A percentile compares a stretch with the other conserved stretches of the same genome.
These are phyloP conservation scores for Gryllus longicercus DNA, from an alignment of 2,888 invertebrate genomes.

Conservation along the genomic window DNA sequence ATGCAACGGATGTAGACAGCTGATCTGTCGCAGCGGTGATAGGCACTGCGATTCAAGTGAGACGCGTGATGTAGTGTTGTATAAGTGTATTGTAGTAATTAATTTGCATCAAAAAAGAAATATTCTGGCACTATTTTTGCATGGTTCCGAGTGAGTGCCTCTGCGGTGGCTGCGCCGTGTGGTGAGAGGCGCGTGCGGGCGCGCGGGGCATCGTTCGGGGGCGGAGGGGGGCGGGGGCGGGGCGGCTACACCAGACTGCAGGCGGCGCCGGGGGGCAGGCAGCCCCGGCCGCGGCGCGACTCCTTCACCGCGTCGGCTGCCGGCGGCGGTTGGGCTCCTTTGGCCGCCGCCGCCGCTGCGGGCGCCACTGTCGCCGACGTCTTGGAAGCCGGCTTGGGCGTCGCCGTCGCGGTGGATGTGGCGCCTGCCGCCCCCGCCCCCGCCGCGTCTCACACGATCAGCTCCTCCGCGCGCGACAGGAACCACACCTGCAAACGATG, in stretches of 20 bases:
- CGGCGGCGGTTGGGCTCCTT: neutral
- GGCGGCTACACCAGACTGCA: neutral
- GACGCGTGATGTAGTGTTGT: too few species aligned
- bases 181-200: too few species aligned
- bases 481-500: constrained; percentile 78
- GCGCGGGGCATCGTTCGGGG: neutral
- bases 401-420: neutral
- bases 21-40: too few species aligned
- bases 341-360: neutral
- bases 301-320: neutral
- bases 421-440: neutral
- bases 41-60: too few species aligned
- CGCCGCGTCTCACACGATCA: constrained; percentile 9
- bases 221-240: neutral
- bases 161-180: too few species aligned
- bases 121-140: too few species aligned
- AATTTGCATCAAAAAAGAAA: too few species aligned
- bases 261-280: constrained; percentile 1
- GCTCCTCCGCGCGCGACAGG: constrained; percentile 51
- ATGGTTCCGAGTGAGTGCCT: too few species aligned
- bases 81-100: too few species aligned
- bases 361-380: neutral
- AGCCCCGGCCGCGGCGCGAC: neutral
- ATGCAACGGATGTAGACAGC: too few species aligned
- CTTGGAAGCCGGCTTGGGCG: neutral